These are phyloP conservation scores for Hirtodrosophila cameraria DNA, from an alignment of 2,888 invertebrate genomes.

Conservation along the genomic window DNA sequence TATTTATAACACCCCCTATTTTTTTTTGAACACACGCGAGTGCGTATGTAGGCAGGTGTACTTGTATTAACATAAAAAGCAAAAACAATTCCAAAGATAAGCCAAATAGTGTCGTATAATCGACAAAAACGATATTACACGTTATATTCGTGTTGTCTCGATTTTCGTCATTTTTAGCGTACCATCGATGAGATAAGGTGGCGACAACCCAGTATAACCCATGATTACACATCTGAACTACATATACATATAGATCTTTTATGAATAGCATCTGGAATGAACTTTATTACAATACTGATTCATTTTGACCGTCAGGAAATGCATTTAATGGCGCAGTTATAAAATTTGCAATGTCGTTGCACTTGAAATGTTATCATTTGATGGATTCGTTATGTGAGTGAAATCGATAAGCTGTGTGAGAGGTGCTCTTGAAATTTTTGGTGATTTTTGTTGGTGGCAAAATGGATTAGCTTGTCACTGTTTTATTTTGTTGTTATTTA, in stretches of 20 bases:
- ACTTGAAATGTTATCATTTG: constrained; percentile 26
- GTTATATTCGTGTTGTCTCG: constrained; percentile 27
- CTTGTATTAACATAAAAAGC: constrained; percentile 56
- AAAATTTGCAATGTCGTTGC: background rate
- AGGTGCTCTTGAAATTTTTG: background rate
- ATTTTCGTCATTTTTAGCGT: constrained; percentile 26
- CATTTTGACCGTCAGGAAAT: constrained; percentile 16
- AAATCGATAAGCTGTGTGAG: background rate
- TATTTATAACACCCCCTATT: constrained; percentile 60
- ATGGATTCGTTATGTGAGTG: constrained; percentile 3
- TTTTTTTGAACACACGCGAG: background rate
- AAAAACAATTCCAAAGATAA: constrained; percentile 60
- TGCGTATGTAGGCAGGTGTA: constrained; percentile 16
- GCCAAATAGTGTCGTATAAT: constrained; percentile 35
- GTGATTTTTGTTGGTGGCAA: background rate
- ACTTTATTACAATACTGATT: constrained; percentile 30
- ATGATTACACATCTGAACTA: constrained; percentile 5
- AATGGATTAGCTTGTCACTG: background rate
- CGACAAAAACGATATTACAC: constrained; percentile 25
- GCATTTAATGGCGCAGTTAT: constrained; percentile 22
- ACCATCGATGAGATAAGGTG: constrained; percentile 36
- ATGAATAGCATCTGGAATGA: background rate
- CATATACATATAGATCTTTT: background rate
- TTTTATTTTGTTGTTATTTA: too few species aligned
- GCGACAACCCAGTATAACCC: constrained; percentile 25